These are phyloP conservation scores for Epiblema foenella DNA, from an alignment of 2,888 invertebrate species.

Conservation along the genomic window DNA sequence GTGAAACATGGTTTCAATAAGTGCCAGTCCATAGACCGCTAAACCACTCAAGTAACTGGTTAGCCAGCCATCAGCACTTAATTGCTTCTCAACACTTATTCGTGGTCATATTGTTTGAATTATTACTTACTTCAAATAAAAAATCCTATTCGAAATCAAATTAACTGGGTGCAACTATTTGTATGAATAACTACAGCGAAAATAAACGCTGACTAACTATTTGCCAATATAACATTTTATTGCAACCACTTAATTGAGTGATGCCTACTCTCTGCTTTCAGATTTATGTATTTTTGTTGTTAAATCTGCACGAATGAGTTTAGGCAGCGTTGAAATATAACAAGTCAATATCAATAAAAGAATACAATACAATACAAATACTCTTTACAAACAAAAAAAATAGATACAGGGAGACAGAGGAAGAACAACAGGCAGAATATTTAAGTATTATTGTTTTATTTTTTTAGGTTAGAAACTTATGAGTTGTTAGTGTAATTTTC, in stretches of 20 bases:
- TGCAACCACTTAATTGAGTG: constrained; percentile 31
- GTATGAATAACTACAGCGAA: constrained; percentile 36
- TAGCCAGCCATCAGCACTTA: constrained; percentile 19
- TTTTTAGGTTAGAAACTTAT: constrained; percentile 1
- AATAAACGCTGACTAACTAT: constrained; percentile 32
- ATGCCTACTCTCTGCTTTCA: constrained; percentile 20
- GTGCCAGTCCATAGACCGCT: neutral
- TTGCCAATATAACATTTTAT: constrained; percentile 36
- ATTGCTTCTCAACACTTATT: constrained; percentile 34
- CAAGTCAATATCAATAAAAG: constrained; percentile 21
- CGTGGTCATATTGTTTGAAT: constrained; percentile 32
- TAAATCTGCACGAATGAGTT: constrained; percentile 11
- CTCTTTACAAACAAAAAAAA: no score
- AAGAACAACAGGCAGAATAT: no score
- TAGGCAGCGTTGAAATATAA: constrained; percentile 32
- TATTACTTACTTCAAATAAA: constrained; percentile 44
- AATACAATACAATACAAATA: no score
- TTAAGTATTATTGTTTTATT: neutral
- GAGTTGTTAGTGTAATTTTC: neutral
- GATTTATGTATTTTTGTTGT: constrained; percentile 32
- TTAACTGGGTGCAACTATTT: constrained; percentile 41
- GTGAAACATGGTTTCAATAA: neutral
- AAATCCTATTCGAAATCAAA: constrained; percentile 33
- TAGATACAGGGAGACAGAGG: no score
- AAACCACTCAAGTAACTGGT: constrained; percentile 26